Evolutionary conservation across 2,888 invertebrate species (phyloP).

Genomic region (Euplexia lucipara): DNA sequence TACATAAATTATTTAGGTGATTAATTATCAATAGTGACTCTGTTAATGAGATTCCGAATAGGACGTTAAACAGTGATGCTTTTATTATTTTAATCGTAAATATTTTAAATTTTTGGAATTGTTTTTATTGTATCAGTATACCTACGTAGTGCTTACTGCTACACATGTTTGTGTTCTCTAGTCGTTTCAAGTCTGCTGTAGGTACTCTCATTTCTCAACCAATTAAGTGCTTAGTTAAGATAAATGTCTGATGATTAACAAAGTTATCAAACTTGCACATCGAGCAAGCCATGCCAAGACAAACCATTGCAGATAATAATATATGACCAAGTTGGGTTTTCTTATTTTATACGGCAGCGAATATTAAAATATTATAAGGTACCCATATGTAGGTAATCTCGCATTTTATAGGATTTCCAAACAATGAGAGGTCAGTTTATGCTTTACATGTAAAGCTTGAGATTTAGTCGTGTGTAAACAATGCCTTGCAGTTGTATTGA

Average conservation of each 20-base stretch:
- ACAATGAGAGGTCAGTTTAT: no score
- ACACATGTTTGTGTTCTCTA: background rate
- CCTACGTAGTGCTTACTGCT: no score
- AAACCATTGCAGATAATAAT: constrained; percentile 5
- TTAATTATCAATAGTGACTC: background rate
- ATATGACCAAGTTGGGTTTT: background rate
- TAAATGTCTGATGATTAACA: constrained; percentile 1
- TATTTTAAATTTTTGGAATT: no score
- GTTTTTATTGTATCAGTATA: no score
- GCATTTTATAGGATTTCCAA: no score
- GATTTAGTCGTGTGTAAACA: no score
- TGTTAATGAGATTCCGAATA: background rate
- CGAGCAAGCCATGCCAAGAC: background rate
- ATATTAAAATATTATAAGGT: background rate
- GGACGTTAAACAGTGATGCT: no score
- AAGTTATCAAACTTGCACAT: constrained; percentile 12
- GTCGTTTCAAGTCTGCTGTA: background rate
- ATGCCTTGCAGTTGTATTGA: no score
- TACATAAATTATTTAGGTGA: background rate
- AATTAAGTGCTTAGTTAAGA: background rate
- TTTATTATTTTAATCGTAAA: no score
- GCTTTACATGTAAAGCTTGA: no score
- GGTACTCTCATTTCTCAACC: no score
- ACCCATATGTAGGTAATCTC: no score
- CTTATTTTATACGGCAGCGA: constrained; percentile 2